Evolutionary conservation across 2,113 vertebrate species (phyloP), one percentile per base, ranked within the genome.

Genomic region (Antennarius striatus): DNA sequence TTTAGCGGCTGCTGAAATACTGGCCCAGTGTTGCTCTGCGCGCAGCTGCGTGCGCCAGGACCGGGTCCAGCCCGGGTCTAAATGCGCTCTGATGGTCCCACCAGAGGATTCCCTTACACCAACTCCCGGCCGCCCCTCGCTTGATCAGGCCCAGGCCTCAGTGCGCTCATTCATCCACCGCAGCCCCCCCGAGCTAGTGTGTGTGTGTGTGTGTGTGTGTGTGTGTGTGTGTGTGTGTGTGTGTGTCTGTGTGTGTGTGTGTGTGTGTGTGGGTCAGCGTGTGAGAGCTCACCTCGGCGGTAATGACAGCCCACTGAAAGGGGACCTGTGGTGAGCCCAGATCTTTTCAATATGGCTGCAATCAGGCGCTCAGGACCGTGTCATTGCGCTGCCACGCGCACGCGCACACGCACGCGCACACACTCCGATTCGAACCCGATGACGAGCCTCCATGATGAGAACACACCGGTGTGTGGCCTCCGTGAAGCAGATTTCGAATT

Each of bases 341-440:
- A 92, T 93, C 85, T 73, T 36, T 93, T 94, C 92, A 94, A 92
- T 91, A 93, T 93, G 92, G 88, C 90, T 86, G 90, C 86, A 94
- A 91, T 90, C 93, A 94, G 86, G 88, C 77, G 84, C 85, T 79
- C 86, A 88, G 90, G 87, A 89, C 82, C 86, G 57, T 83, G 81
- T 78, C 90, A 89, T 87, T 89, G 87, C 84, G 75, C 80, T 62
- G 60, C 79, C 79, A 57, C 52, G 54, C 52, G 13, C 42, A 10
- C 68, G 53, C 14, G 10, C 55, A 55, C 75, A 54, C 73, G 52
- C 15, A 30, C 50, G 4, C 42, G 32, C 32, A 5, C 32, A 36
- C 5, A 7, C 7, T 16, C 47, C 12, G 15, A 45, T 56, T 45
- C 8, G 32, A 51, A 49, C 42, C 30, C 36, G 6, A 49, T 40